A percentile compares a stretch with the other conserved stretches of the same genome.
Conservation (phyloP, 2,113 vertebrate genomes). For the Eudyptes chrysolophus region DNA sequence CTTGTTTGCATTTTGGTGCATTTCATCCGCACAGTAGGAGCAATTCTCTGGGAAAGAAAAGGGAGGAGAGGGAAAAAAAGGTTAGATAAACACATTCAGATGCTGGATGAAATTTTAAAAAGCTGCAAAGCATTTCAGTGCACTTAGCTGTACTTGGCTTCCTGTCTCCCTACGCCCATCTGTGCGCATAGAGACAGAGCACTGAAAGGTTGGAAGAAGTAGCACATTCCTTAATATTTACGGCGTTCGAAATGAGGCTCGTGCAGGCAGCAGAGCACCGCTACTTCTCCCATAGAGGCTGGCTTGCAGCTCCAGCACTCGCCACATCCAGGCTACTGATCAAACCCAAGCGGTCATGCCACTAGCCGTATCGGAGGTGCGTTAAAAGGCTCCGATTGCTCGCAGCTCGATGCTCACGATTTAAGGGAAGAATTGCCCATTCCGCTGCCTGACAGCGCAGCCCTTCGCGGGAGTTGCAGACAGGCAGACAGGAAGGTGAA, state of each 20-base stretch:
- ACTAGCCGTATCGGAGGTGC: neutral
- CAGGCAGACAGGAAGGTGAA: neutral
- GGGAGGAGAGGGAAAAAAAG: slow-evolving; percentile 2
- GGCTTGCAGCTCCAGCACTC: neutral
- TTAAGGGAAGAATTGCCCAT: neutral
- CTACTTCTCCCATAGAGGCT: neutral
- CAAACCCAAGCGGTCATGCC: neutral
- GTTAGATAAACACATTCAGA: slow-evolving; percentile 67
- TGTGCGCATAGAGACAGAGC: slow-evolving; percentile 18
- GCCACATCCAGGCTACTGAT: neutral
- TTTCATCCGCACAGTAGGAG: slow-evolving; percentile 50
- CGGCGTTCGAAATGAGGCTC: neutral
- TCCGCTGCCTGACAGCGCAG: neutral
- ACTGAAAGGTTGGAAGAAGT: slow-evolving; percentile 57
- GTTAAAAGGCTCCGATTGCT: neutral
- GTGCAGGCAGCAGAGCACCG: neutral
- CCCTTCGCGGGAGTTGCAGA: neutral
- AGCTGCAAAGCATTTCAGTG: slow-evolving; percentile 59
- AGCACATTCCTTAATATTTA: slow-evolving; percentile 68
- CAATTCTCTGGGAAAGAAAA: slow-evolving; percentile 48
- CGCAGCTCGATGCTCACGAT: fast-evolving
- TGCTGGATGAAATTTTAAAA: slow-evolving; percentile 59
- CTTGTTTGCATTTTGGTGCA: slow-evolving; percentile 62
- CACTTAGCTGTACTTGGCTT: slow-evolving; percentile 70
- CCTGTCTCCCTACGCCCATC: slow-evolving; percentile 61